Conservation (phyloP, 2,113 vertebrate species). For the Tragelaphus strepsiceros region DNA sequence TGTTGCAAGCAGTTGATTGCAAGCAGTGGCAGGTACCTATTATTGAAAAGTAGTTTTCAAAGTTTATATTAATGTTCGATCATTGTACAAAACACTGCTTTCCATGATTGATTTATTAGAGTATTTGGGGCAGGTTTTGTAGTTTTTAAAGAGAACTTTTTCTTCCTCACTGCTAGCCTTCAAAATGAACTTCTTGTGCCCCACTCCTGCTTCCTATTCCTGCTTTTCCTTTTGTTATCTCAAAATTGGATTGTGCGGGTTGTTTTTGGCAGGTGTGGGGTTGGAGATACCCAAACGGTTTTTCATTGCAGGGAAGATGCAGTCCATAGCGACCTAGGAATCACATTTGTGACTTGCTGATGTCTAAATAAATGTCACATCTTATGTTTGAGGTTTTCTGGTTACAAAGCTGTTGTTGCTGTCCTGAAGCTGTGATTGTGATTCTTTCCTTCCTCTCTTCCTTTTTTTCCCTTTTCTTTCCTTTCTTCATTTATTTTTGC, state of each 20-base stretch:
- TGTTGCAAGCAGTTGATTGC: neutral
- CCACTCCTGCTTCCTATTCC: neutral
- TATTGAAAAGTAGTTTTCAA: neutral
- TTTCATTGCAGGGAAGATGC: neutral
- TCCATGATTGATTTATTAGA: neutral
- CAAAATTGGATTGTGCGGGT: neutral
- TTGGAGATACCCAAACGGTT: neutral
- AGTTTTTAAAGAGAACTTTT: neutral
- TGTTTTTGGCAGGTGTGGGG: neutral
- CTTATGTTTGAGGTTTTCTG: slow-evolving; percentile 45
- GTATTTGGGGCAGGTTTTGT: neutral
- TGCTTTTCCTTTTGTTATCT: neutral
- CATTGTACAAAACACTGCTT: neutral
- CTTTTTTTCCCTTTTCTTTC: too few species aligned
- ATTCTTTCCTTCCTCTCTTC: neutral
- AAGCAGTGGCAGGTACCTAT: neutral
- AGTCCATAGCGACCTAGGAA: slow-evolving; percentile 12
- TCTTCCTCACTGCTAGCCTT: neutral
- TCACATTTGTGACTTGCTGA: neutral
- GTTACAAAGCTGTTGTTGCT: slow-evolving; percentile 18
- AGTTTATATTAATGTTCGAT: neutral
- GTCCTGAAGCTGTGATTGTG: neutral
- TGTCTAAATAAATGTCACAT: slow-evolving; percentile 15
- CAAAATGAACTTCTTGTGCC: neutral
- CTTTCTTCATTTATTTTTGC: rapidly evolving